These are phyloP conservation scores for Drosophila trapezifrons DNA, from an alignment of 1,140 invertebrate genomes.

Conservation along the genomic window DNA sequence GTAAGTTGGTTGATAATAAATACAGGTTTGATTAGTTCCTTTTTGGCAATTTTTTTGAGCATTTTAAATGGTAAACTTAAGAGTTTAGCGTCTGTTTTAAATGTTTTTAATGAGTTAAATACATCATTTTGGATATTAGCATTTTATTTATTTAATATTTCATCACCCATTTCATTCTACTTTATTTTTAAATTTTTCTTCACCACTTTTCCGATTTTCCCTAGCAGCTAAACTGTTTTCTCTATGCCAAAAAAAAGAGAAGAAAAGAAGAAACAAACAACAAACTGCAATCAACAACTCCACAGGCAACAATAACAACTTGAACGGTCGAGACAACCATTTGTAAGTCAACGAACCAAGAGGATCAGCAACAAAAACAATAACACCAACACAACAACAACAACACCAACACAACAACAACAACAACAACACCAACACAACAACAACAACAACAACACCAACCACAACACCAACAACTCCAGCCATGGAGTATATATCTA, in stretches of 20 bases:
- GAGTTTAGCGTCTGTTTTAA: too few relatives aligned
- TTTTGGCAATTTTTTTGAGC: too few relatives aligned
- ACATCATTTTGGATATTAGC: too few relatives aligned
- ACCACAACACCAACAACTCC: constrained; percentile 4
- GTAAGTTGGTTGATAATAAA: not conserved
- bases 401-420: constrained; percentile 2
- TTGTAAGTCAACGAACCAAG: constrained; percentile 77
- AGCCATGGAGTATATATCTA: constrained; percentile 45
- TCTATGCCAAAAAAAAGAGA: constrained; percentile 2
- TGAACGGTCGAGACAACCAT: constrained; percentile 27
- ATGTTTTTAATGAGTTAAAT: too few relatives aligned
- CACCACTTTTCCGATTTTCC: constrained; percentile 6
- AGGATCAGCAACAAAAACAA: constrained; percentile 20
- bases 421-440: constrained; percentile 15
- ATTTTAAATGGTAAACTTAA: too few relatives aligned
- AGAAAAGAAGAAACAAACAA: constrained; percentile 10
- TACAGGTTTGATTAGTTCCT: not conserved
- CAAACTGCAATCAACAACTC: constrained; percentile 25
- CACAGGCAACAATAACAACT: constrained; percentile 20
- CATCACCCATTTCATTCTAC: too few relatives aligned
- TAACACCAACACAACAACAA: constrained; percentile 12
- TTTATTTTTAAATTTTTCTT: not conserved
- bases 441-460: constrained; percentile 11
- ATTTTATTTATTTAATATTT: too few relatives aligned
- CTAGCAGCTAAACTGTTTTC: constrained; percentile 19